A percentile compares a stretch with the other conserved stretches of the same genome.
These are phyloP conservation scores for Danionella dracula DNA, from an alignment of 2,797 vertebrate species.

Conservation along the genomic window DNA sequence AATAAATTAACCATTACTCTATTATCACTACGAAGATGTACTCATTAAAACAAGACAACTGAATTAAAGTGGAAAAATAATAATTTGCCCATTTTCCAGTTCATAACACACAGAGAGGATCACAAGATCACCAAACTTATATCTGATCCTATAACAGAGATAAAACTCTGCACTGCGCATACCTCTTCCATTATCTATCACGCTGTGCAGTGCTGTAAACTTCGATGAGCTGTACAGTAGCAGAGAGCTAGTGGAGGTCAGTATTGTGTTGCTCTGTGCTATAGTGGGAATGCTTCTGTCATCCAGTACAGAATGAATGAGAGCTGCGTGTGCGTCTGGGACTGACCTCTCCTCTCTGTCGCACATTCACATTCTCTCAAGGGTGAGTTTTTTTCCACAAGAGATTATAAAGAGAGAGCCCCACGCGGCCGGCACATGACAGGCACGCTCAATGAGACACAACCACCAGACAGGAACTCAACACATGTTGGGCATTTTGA, in stretches of 20 bases:
- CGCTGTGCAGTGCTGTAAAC: not conserved
- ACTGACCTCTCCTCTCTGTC: constrained; percentile 7
- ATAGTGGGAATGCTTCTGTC: constrained; percentile 25
- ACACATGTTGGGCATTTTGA: not conserved
- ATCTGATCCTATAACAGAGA: too few relatives aligned
- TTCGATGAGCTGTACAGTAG: not conserved
- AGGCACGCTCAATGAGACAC: constrained; percentile 8
- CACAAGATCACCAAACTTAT: too few relatives aligned
- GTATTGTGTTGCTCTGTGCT: constrained; percentile 16
- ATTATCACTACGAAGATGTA: too few relatives aligned
- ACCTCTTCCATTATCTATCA: not conserved
- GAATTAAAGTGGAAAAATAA: too few relatives aligned
- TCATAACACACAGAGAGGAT: too few relatives aligned
- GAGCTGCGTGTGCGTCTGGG: not conserved
- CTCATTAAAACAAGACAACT: too few relatives aligned
- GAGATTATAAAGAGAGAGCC: constrained; percentile 20
- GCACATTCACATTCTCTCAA: constrained; percentile 18
- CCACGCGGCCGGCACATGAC: not conserved
- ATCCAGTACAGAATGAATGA: not conserved
- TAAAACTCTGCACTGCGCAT: too few relatives aligned
- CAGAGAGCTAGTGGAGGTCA: not conserved
- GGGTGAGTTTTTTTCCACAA: constrained; percentile 29
- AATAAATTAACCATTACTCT: too few relatives aligned
- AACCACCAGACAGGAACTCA: not conserved
- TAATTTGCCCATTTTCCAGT: too few relatives aligned